Evolutionary conservation across 2,888 invertebrate genomes (phyloP).

Genomic region (Seladonia tumulorum): DNA sequence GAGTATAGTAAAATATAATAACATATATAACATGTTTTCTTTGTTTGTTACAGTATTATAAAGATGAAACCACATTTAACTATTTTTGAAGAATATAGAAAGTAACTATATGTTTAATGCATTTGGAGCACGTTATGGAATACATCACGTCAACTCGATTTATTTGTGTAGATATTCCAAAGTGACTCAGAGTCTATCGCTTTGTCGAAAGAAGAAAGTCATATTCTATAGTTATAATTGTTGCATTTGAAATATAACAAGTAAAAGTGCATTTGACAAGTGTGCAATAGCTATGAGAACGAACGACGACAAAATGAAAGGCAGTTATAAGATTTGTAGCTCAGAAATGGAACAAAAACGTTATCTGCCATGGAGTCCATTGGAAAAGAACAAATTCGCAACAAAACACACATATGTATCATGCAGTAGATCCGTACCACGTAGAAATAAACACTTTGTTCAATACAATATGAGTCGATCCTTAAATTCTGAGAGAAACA

Average conservation of each 20-base stretch:
- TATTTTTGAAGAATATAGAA: neutral
- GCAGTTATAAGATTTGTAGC: slow-evolving; percentile 64
- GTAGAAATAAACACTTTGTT: slow-evolving; percentile 68
- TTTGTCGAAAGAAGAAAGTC: neutral
- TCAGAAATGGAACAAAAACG: slow-evolving; percentile 67
- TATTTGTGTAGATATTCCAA: neutral
- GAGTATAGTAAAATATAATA: neutral
- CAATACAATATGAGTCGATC: slow-evolving; percentile 76
- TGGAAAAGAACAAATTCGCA: slow-evolving; percentile 65
- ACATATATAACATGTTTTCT: slow-evolving; percentile 4
- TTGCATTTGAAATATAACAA: slow-evolving; percentile 32
- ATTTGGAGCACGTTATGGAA: neutral
- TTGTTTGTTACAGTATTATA: slow-evolving; percentile 38
- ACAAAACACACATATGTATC: slow-evolving; percentile 71
- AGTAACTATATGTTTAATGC: neutral
- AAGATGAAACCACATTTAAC: neutral
- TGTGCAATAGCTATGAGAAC: slow-evolving; percentile 59
- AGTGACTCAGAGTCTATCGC: neutral
- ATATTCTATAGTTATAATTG: slow-evolving; percentile 1
- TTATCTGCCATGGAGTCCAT: slow-evolving; percentile 72
- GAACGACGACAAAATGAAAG: slow-evolving; percentile 53
- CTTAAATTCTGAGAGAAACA: slow-evolving; percentile 73
- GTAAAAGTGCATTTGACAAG: slow-evolving; percentile 64
- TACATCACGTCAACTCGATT: neutral
- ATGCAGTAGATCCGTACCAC: slow-evolving; percentile 73